Percentiles rank a stretch among this genome's conserved stretches.
Evolutionary conservation across 2,113 vertebrate species (phyloP).

Genomic region (Cyanistes caeruleus): DNA sequence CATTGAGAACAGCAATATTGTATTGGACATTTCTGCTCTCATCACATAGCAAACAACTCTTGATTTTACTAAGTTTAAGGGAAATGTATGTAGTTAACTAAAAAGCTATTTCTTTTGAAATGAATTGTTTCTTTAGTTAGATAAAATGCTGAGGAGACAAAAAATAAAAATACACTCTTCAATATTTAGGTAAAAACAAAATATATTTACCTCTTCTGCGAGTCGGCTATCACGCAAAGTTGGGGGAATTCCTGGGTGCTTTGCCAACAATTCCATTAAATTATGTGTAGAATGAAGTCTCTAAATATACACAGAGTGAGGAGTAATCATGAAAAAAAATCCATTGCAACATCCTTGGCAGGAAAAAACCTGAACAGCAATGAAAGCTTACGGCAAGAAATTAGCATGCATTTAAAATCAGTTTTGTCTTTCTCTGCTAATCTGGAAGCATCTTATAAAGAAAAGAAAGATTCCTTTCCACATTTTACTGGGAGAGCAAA

Average conservation of each 20-base stretch:
- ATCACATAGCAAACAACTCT: background rate
- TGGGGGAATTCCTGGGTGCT: conserved; percentile 92
- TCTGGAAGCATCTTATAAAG: background rate
- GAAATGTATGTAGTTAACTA: background rate
- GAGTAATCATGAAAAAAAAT: background rate
- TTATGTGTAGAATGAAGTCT: conserved; percentile 98
- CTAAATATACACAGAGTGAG: conserved; percentile 71
- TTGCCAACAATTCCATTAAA: conserved; percentile 89
- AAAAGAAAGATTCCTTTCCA: background rate
- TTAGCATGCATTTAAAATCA: background rate
- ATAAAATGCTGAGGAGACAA: background rate
- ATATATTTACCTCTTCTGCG: conserved; percentile 86
- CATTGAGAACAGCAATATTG: background rate
- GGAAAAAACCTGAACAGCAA: background rate
- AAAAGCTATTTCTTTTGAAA: background rate
- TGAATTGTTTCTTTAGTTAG: background rate
- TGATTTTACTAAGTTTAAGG: background rate
- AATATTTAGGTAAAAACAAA: background rate
- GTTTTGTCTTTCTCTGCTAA: background rate
- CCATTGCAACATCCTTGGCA: background rate
- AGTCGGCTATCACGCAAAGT: conserved; percentile 91
- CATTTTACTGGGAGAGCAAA: background rate
- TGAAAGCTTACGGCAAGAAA: background rate
- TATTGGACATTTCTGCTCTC: background rate
- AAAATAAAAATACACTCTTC: background rate